Percentiles rank a stretch among this genome's conserved stretches.
These are phyloP conservation scores for Meta bourneti DNA, from an alignment of 2,888 invertebrate genomes.

Conservation along the genomic window DNA sequence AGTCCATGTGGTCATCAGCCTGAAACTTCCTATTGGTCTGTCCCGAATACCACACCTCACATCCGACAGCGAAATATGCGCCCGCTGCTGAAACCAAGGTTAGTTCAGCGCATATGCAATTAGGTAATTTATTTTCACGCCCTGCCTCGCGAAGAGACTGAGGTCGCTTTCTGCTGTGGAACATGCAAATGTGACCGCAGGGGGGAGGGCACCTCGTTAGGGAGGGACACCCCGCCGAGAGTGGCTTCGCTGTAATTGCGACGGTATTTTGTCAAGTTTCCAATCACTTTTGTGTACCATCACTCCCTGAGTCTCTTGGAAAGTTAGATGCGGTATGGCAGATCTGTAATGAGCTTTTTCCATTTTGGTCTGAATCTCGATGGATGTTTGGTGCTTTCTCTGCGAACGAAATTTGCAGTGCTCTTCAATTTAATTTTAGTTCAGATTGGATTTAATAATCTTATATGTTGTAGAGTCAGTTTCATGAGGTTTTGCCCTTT, in stretches of 20 bases:
- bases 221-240: constrained; percentile 16
- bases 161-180: constrained; percentile 3
- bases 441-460: too few relatives aligned
- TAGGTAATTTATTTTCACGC: constrained; percentile 41
- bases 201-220: constrained; percentile 5
- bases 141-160: background rate
- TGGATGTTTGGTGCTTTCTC: too few relatives aligned
- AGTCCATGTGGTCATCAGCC: too few relatives aligned
- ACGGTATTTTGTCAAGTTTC: constrained; percentile 15
- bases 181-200: background rate
- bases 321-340: constrained; percentile 1
- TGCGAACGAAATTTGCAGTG: too few relatives aligned
- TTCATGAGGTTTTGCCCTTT: too few relatives aligned
- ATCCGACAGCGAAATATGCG: too few relatives aligned
- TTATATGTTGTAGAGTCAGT: too few relatives aligned
- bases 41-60: constrained; percentile 21
- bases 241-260: constrained; percentile 5
- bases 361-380: background rate
- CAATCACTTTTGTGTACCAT: background rate
- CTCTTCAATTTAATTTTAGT: too few relatives aligned
- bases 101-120: constrained; percentile 6
- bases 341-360: constrained; percentile 5
- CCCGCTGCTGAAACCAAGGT: constrained; percentile 17
- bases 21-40: background rate
- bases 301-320: background rate